These are phyloP conservation scores for Burhinus bistriatus DNA, from an alignment of 2,113 vertebrate genomes.

Conservation along the genomic window DNA sequence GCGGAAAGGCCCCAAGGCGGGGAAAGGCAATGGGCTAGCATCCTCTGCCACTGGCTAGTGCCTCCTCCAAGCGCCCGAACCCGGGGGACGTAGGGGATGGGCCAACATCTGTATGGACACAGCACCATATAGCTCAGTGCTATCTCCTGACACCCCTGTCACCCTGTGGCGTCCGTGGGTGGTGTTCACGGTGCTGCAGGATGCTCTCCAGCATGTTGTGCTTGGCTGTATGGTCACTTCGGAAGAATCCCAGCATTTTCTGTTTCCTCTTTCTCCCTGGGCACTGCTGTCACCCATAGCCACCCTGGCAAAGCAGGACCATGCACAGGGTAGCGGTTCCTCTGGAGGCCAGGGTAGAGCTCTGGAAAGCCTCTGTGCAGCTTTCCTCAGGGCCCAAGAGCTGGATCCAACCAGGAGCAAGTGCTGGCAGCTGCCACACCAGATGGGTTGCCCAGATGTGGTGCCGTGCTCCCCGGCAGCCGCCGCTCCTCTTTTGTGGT, in stretches of 20 bases:
- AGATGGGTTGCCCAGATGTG: background rate
- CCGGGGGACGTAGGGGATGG: rapidly evolving
- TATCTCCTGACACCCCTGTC: background rate
- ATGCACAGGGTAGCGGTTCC: background rate
- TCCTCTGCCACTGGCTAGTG: background rate
- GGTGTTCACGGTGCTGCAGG: background rate
- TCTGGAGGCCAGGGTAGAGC: background rate
- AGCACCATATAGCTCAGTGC: rapidly evolving
- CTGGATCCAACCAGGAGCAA: background rate
- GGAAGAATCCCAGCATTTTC: background rate
- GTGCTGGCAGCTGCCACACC: background rate
- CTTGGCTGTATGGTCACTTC: background rate
- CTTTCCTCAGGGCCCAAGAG: background rate
- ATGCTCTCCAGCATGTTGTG: background rate
- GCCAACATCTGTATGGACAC: background rate
- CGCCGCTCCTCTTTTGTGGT: background rate
- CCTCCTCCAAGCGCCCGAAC: background rate
- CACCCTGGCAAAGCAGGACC: background rate
- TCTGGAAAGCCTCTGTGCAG: background rate
- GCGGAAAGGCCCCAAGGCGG: background rate
- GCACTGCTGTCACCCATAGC: background rate
- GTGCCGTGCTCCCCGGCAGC: background rate
- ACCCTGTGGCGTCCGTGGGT: rapidly evolving
- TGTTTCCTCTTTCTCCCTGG: background rate
- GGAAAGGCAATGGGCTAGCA: background rate